Evolutionary conservation across 2,888 invertebrate species (phyloP).

Genomic region (Muscina levida): DNA sequence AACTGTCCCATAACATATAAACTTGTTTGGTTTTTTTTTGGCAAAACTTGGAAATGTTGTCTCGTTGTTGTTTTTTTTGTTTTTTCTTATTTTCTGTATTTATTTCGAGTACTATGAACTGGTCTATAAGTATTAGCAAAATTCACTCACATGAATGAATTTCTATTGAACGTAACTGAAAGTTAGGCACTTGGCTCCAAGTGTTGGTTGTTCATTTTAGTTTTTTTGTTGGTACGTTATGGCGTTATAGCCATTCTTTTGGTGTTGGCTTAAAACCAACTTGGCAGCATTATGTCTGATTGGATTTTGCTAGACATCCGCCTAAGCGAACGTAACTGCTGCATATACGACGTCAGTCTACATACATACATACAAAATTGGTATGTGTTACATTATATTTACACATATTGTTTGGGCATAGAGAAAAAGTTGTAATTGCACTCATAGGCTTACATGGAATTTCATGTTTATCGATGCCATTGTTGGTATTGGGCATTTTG

Average conservation of each 20-base stretch:
- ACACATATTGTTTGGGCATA: no score
- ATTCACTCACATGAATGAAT: constrained; percentile 55
- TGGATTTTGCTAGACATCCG: constrained; percentile 22
- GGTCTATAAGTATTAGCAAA: constrained; percentile 7
- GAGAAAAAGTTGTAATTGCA: no score
- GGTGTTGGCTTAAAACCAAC: constrained; percentile 49
- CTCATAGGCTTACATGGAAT: not conserved
- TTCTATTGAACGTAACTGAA: constrained; percentile 22
- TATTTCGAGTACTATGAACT: not conserved
- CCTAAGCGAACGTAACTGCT: constrained; percentile 1
- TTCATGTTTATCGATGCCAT: constrained; percentile 13
- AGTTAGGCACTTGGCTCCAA: constrained; percentile 11
- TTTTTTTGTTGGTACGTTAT: no score
- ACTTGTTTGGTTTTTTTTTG: constrained; percentile 60
- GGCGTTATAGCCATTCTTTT: constrained; percentile 26
- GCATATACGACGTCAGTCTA: constrained; percentile 4
- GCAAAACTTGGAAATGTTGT: constrained; percentile 43
- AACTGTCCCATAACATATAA: constrained; percentile 39
- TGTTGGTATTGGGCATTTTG: constrained; percentile 3
- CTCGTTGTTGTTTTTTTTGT: no score
- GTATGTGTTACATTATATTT: not conserved
- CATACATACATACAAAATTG: constrained; percentile 8
- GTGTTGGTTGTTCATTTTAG: no score
- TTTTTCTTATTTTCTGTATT: constrained; percentile 1
- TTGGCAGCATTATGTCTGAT: constrained; percentile 60